Percentiles rank a stretch among this genome's conserved stretches.
phyloP scores from a whole-genome alignment of 2,797 vertebrate genomes.

The Sebastes vulpes region DNA sequence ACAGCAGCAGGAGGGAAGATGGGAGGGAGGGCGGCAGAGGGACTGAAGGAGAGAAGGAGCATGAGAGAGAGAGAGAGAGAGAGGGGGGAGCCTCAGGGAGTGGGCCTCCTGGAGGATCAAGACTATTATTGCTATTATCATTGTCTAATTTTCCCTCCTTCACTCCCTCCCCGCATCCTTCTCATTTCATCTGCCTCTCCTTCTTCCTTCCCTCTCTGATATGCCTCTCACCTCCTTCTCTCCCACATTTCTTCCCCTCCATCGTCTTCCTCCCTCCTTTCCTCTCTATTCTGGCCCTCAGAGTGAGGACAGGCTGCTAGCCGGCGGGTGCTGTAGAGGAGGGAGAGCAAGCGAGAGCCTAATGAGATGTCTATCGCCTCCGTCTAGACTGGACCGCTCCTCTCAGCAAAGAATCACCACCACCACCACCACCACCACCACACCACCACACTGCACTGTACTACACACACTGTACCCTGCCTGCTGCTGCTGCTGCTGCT shows the following conservation, averaged over 20 bases:
- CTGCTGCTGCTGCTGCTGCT: constrained; percentile 52
- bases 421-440: constrained; percentile 44
- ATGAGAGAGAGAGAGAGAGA: constrained; percentile 6
- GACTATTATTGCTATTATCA: constrained; percentile 88
- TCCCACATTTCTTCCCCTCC: constrained; percentile 25
- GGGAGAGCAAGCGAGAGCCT: constrained; percentile 73
- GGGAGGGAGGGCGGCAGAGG: constrained; percentile 63
- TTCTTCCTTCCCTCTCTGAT: constrained; percentile 6
- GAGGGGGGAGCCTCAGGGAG: constrained; percentile 46
- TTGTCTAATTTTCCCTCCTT: constrained; percentile 76
- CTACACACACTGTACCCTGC: constrained; percentile 68
- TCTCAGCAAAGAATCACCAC: constrained; percentile 67
- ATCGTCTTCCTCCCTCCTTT: constrained; percentile 25
- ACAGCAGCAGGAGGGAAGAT: constrained; percentile 79
- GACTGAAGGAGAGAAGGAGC: constrained; percentile 50
- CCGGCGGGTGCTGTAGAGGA: constrained; percentile 69
- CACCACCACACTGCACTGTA: constrained; percentile 53
- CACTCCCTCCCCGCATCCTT: constrained; percentile 11
- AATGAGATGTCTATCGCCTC: constrained; percentile 88
- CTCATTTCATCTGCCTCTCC: constrained; percentile 40
- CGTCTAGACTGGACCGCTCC: constrained; percentile 82
- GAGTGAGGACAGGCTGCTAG: constrained; percentile 76
- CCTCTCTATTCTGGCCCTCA: constrained; percentile 61
- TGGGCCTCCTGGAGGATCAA: constrained; percentile 80
- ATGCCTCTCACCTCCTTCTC: constrained; percentile 17